These are phyloP conservation scores for Crocuta crocuta DNA, from an alignment of 2,113 vertebrate genomes.

Conservation along the genomic window DNA sequence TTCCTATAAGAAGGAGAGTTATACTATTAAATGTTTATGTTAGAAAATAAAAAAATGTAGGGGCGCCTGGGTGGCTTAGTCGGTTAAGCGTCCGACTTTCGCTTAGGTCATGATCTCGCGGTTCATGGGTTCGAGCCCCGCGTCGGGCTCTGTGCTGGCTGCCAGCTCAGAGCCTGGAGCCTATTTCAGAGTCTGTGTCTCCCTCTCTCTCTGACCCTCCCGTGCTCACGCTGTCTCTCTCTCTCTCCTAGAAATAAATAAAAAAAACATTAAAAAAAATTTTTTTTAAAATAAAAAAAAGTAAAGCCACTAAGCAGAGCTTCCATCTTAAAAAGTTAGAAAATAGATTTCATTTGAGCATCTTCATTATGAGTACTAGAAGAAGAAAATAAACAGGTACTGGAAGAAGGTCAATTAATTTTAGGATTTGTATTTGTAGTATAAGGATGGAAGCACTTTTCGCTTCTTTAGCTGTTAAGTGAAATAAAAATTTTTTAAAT, in stretches of 20 bases:
- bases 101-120: no score
- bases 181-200: no score
- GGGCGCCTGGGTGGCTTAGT: no score
- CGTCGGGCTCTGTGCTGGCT: no score
- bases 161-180: no score
- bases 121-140: no score
- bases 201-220: no score
- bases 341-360: background rate
- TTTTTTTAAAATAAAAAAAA: background rate
- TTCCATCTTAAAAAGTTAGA: background rate
- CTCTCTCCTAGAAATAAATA: no score
- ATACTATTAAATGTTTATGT: background rate
- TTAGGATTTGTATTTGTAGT: background rate
- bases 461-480: background rate
- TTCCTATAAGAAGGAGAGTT: background rate
- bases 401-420: background rate
- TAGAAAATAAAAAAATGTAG: background rate
- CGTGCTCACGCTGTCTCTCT: no score
- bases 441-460: background rate
- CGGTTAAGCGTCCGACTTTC: no score
- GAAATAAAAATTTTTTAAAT: constrained; percentile 17
- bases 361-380: background rate
- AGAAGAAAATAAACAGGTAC: background rate
- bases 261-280: no score
- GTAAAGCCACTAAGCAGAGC: background rate